Base-by-base conservation (phyloP, 2,113 vertebrate genomes). In the Oncorhynchus tshawytscha region DNA sequence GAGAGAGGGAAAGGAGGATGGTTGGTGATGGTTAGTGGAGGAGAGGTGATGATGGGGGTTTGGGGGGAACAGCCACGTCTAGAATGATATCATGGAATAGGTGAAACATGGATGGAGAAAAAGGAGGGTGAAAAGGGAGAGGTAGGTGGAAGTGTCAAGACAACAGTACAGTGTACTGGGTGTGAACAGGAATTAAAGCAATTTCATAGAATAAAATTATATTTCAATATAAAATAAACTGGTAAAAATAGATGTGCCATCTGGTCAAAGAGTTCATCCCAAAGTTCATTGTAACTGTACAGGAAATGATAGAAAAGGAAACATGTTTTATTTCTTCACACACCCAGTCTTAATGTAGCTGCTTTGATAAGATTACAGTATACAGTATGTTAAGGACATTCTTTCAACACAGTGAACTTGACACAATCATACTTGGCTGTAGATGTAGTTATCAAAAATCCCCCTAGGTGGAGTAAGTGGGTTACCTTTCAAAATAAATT, bases 401-500 rank as follows among this genome's bases (percentile, higher is more conserved):
- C 69, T 72, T 5, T 45, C 39, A 57, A 45, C 54, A 18, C 64
- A 66, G 24, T 66, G 64, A 66, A 66, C 4, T 16, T 66, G 9
- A 66, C 25, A 66, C 25, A 66, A 13, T 8, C 64, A 66, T 25
- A 25, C 13, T 27, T 66, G 15, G n/a, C 18, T 45, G 39, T 66
- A 16, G 45, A 24, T 79, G 83, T 76, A 87, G 77, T 87, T 88
- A 18, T 39, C 60, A 2, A 2, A 29, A n/a, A 69, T n/a, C 3
- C 86, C 91, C 84, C 79, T 87, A 89, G 90, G 82, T 87, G 91
- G 90, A 87, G 84, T 75, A 60, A 76, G 83, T 86, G 83, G 70
- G 82, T 87, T 83, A 84, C 70, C 62, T 85, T 84, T 83, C 73
- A 57, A 76, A 84, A 81, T 76, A 78, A 84, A 83, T 80, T 72